Base-by-base conservation (phyloP, 2,797 vertebrate species). In the Acridotheres tristis region DNA sequence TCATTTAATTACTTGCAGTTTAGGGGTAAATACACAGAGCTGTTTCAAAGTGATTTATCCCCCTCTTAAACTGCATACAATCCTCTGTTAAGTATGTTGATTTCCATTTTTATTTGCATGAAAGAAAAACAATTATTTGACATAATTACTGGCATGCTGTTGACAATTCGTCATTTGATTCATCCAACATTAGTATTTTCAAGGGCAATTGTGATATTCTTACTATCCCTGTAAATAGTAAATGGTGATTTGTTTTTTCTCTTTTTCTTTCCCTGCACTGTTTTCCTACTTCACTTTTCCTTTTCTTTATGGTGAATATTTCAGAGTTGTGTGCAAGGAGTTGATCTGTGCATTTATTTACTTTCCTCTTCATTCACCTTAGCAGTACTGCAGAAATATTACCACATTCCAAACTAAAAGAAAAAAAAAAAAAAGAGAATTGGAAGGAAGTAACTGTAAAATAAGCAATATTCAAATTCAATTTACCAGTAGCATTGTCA, bases 91-190 rank as follows among this genome's bases (percentile, higher is more conserved):
- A 85, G 50, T 89, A 86, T 42, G 51, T 43, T 80, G 85, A 91
- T 96, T 97, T 95, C 81, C 78, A 89, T 89, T 87, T 95, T 92
- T 85, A 89, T 92, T 90, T 95, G 50, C 77, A 63, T 59, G 50
- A 90, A 92, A 89, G 77, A 83, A 91, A 91, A 96, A 79, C 77
- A 88, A 85, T 84, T 94, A 91, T 96, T 96, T 94, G 34, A 86
- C 34, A 75, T 94, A 88, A 91, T 94, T 90, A 86, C 59, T 86
- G 71, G 21, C 29, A 57, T 53, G 34, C 16, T 94, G 72, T 76
- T 94, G 77, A 90, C 13, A 90, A 72, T 88, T 81, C 84, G n/a
- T 84, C 30, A 21, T 95, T 90, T 93, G 51, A 81, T 93, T 94
- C 43, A 91, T 72, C 48, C 47, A 65, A 21, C 13, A 1, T 58